Evolutionary conservation across 2,113 vertebrate genomes (phyloP).

Genomic region (Electrona antarctica): DNA sequence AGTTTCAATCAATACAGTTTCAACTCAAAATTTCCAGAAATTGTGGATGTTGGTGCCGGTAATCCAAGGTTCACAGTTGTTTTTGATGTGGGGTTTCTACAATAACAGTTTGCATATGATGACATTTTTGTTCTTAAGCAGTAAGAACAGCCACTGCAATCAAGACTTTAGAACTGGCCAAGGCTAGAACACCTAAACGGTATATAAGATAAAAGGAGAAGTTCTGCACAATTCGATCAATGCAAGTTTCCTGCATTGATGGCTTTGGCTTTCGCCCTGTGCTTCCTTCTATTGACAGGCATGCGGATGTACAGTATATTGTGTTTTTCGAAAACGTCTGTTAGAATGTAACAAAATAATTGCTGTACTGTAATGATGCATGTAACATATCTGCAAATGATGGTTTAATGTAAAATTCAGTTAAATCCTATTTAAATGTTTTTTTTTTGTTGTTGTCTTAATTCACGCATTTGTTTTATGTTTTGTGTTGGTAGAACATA

Average conservation of each 20-base stretch:
- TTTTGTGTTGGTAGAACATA: slow-evolving; percentile 20
- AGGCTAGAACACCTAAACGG: background rate
- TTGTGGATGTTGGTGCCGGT: background rate
- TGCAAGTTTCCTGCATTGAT: too few species aligned
- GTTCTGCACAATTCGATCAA: too few species aligned
- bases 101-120: background rate
- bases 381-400: too few species aligned
- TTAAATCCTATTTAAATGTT: slow-evolving; percentile 1
- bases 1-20: background rate
- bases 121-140: background rate
- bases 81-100: background rate
- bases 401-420: slow-evolving; percentile 3
- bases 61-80: too few species aligned
- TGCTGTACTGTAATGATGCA: too few species aligned
- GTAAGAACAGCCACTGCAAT: slow-evolving; percentile 2
- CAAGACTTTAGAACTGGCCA: background rate
- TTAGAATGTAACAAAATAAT: too few species aligned
- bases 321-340: too few species aligned
- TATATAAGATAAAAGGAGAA: too few species aligned
- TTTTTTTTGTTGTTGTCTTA: slow-evolving; percentile 5
- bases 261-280: too few species aligned
- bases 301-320: too few species aligned
- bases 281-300: too few species aligned
- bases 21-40: too few species aligned
- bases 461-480: slow-evolving; percentile 21